These are phyloP conservation scores for Numenius arquata DNA, from an alignment of 2,113 vertebrate species.

Conservation along the genomic window DNA sequence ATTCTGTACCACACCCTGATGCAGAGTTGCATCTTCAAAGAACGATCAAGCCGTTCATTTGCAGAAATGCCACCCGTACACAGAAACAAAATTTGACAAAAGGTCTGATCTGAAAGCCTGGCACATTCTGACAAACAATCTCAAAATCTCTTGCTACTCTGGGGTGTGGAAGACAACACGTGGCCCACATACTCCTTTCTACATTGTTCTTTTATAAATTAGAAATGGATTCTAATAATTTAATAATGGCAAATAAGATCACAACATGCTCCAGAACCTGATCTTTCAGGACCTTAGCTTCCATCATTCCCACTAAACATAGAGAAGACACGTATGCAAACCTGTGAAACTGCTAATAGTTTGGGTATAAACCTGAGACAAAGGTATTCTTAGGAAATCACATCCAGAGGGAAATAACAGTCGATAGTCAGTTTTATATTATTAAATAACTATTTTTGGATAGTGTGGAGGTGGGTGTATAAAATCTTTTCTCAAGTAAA, in stretches of 20 bases:
- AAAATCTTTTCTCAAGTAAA: not conserved
- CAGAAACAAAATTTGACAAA: not conserved
- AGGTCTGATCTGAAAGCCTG: not conserved
- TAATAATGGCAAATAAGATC: not conserved
- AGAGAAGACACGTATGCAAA: not conserved
- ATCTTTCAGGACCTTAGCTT: not conserved
- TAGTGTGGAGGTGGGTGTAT: not conserved
- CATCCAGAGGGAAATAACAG: not conserved
- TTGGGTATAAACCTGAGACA: not conserved
- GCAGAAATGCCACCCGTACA: constrained; percentile 6
- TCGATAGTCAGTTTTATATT: not conserved
- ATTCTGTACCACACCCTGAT: not conserved
- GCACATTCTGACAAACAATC: not conserved
- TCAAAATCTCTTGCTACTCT: not conserved
- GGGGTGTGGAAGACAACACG: not conserved
- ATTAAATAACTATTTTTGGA: not conserved
- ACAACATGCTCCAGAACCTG: not conserved
- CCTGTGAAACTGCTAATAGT: not conserved
- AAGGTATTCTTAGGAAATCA: not conserved
- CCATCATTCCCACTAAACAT: not conserved
- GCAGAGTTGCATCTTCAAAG: not conserved
- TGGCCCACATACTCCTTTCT: not conserved
- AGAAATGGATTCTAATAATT: not conserved
- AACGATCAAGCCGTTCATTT: not conserved
- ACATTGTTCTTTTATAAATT: not conserved